Base-by-base conservation (phyloP, 2,888 invertebrate genomes). In the Pharmacophagus antenor region DNA sequence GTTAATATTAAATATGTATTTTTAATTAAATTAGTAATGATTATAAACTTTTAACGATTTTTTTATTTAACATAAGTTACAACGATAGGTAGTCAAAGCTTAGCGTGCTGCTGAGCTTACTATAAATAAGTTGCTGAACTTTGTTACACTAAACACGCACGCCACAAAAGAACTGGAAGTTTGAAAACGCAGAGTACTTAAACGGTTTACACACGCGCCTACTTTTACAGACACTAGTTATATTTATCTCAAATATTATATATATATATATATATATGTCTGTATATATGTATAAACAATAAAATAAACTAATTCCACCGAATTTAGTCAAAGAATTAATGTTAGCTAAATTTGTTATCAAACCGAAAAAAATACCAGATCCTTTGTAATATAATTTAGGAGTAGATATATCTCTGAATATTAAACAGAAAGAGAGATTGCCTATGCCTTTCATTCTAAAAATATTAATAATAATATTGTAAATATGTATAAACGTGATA, bases 201-300 rank as follows among this genome's bases (percentile, higher is more conserved):
- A 25, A 57, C 7, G 20, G 8, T 22, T 57, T 7, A 3, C 18
- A 17, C 31, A 53, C 66, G 65, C 66, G 62, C 63, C 48, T 25
- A 18, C 2, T 20, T 50, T 31, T 8, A n/a, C 23, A n/a, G 5
- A n/a, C 3, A 15, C 0, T 21, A 12, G 20, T 21, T 46, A 46
- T 46, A 15, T 37, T 12, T n/a, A n/a, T n/a, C n/a, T n/a, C n/a
- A n/a, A n/a, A n/a, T n/a, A n/a, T n/a, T n/a, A n/a, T n/a, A n/a
- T n/a, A n/a, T n/a, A n/a, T n/a, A n/a, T n/a, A n/a, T n/a, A n/a
- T n/a, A n/a, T n/a, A n/a, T n/a, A n/a, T n/a, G n/a, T n/a, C n/a
- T n/a, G n/a, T n/a, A n/a, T n/a, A n/a, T n/a, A n/a, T n/a, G n/a
- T n/a, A n/a, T n/a, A n/a, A n/a, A n/a, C n/a, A n/a, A n/a, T n/a